phyloP scores from a whole-genome alignment of 1,140 invertebrate species.

The Pectinophora gossypiella region DNA sequence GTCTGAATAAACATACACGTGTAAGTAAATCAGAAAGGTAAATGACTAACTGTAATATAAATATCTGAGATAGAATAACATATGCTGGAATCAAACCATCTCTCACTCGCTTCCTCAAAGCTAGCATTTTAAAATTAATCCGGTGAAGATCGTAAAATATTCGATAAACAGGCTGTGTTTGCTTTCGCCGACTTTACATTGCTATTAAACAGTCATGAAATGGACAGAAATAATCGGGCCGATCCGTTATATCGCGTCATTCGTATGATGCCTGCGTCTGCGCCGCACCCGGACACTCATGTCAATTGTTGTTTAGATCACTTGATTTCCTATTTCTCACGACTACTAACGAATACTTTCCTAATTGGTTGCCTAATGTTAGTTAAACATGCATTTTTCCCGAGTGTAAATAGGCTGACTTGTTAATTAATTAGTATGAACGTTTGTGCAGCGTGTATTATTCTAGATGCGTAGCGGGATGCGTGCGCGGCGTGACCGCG shows the following conservation, averaged over 20 bases:
- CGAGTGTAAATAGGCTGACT: neutral
- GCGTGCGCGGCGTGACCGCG: neutral
- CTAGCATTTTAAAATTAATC: constrained; percentile 71
- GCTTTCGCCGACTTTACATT: constrained; percentile 70
- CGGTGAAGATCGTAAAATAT: constrained; percentile 70
- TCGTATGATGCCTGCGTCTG: constrained; percentile 60
- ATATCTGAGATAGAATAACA: constrained; percentile 65
- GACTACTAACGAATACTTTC: too few relatives aligned
- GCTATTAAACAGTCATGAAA: constrained; percentile 74
- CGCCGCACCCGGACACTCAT: constrained; percentile 31
- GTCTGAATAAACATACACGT: constrained; percentile 67
- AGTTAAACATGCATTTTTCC: neutral
- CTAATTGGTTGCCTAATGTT: too few relatives aligned
- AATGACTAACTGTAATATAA: constrained; percentile 73
- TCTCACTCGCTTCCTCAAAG: constrained; percentile 61
- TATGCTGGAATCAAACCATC: constrained; percentile 64
- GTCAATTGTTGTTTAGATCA: constrained; percentile 49
- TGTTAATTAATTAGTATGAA: constrained; percentile 37
- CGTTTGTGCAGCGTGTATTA: neutral
- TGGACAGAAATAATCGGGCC: constrained; percentile 71
- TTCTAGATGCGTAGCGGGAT: neutral
- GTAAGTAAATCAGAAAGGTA: constrained; percentile 68
- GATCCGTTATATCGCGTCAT: constrained; percentile 68
- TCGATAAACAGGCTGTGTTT: constrained; percentile 71
- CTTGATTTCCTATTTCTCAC: constrained; percentile 40